phyloP scores from a whole-genome alignment of 2,888 invertebrate genomes.

The Drosophila borealis region DNA sequence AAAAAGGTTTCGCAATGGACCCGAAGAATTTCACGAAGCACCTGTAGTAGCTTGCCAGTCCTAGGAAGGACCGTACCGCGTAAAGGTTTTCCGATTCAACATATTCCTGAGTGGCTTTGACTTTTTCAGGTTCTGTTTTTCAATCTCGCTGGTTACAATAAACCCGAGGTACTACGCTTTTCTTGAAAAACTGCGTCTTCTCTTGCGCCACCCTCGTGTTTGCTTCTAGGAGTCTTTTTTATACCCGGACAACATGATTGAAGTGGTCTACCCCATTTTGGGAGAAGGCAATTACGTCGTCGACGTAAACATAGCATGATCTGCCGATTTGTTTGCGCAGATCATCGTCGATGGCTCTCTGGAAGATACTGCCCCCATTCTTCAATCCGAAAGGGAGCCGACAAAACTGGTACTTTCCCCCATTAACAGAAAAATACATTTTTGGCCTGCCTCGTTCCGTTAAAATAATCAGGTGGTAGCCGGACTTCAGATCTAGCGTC shows the following conservation, averaged over 20 bases:
- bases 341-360: slow-evolving; percentile 4
- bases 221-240: not conserved
- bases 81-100: too few relatives aligned
- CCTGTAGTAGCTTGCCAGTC: too few relatives aligned
- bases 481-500: too few relatives aligned
- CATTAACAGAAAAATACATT: not conserved
- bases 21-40: too few relatives aligned
- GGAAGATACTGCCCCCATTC: slow-evolving; percentile 3
- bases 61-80: too few relatives aligned
- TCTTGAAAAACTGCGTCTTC: not conserved
- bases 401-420: slow-evolving; percentile 4
- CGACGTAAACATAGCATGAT: too few relatives aligned
- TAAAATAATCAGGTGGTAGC: too few relatives aligned
- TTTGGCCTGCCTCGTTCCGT: too few relatives aligned
- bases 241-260: slow-evolving; percentile 1
- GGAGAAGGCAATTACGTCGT: not conserved
- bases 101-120: too few relatives aligned
- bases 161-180: not conserved
- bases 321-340: slow-evolving; percentile 8
- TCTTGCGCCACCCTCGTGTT: not conserved
- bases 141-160: not conserved
- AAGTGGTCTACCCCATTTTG: not conserved
- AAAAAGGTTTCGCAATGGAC: too few relatives aligned
- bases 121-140: too few relatives aligned
- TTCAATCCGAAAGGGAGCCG: slow-evolving; percentile 1